Evolutionary conservation across 1,140 invertebrate species (phyloP).

Genomic region (Neotoxoptera formosana): DNA sequence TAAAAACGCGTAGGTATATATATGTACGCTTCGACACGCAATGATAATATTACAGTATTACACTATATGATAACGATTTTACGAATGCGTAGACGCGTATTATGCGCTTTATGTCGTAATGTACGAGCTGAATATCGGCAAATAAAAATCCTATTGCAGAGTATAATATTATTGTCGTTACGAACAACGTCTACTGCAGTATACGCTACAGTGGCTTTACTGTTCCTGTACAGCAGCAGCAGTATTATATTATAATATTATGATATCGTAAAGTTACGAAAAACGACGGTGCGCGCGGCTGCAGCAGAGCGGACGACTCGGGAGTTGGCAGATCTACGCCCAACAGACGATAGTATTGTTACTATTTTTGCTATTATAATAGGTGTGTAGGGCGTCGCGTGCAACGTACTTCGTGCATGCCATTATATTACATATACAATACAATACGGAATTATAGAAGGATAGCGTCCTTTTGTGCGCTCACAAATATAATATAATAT

Average conservation of each 20-base stretch:
- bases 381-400: background rate
- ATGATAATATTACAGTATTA: background rate
- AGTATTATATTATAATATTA: too few species aligned
- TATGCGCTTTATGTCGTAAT: background rate
- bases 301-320: background rate
- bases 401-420: background rate
- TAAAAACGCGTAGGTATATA: background rate
- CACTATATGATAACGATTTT: background rate
- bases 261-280: background rate
- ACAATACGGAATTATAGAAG: background rate
- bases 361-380: conserved; percentile 20
- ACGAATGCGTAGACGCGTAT: too few species aligned
- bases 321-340: background rate
- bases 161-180: background rate
- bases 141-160: background rate
- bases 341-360: background rate
- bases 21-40: background rate
- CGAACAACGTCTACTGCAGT: background rate
- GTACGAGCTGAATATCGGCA: background rate
- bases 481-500: background rate
- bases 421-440: background rate
- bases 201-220: background rate
- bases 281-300: background rate
- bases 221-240: background rate
- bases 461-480: conserved; percentile 3